These are phyloP conservation scores for Halichoerus grypus DNA, from an alignment of 2,113 vertebrate species.

Conservation along the genomic window DNA sequence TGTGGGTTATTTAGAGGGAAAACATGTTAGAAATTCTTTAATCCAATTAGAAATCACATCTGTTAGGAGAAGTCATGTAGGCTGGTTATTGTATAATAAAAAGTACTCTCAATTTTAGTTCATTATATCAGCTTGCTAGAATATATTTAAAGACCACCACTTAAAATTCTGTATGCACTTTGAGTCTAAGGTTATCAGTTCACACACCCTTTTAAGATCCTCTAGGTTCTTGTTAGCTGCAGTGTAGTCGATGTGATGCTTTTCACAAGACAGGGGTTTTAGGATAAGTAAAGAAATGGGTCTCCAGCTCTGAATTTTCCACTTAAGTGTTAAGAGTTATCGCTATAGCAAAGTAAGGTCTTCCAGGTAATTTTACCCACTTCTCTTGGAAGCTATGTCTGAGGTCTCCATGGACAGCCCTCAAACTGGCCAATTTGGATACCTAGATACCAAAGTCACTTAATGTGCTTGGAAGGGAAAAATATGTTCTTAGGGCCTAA, in stretches of 20 bases:
- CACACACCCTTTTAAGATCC: background rate
- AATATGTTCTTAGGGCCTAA: background rate
- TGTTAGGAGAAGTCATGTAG: conserved; percentile 46
- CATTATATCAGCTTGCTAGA: background rate
- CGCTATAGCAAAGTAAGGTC: background rate
- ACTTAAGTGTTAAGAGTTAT: background rate
- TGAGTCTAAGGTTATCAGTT: background rate
- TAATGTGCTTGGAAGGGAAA: background rate
- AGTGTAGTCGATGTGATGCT: background rate
- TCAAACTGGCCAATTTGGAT: background rate
- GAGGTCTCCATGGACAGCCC: background rate
- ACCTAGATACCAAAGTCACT: background rate
- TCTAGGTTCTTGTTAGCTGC: background rate
- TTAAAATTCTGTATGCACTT: conserved; percentile 31
- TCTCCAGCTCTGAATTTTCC: background rate
- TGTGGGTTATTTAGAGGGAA: conserved; percentile 77
- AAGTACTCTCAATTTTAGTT: background rate
- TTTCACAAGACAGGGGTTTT: background rate
- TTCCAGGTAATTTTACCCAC: background rate
- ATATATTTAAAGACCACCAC: conserved; percentile 14
- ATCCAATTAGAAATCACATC: conserved; percentile 73
- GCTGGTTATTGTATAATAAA: conserved; percentile 35
- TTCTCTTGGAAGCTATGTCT: background rate
- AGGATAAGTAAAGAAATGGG: background rate
- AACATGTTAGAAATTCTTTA: conserved; percentile 76